These are phyloP conservation scores for Mungos mungo DNA, from an alignment of 2,113 vertebrate genomes.

Conservation along the genomic window DNA sequence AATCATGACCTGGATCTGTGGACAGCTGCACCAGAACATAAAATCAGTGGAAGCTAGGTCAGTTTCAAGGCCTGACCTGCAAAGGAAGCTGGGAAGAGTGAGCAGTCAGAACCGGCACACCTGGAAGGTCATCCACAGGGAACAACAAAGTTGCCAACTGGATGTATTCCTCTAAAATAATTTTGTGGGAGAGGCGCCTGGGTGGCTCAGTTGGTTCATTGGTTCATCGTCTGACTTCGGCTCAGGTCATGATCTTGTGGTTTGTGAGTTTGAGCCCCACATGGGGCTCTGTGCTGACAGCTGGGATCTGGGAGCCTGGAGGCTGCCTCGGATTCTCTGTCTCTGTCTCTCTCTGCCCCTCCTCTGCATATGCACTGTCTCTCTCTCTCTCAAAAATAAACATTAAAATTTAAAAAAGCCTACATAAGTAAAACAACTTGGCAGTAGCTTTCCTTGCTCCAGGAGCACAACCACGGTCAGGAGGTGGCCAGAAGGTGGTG, in stretches of 20 bases:
- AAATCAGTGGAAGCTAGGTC: neutral
- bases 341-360: too few species aligned
- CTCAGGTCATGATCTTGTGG: too few species aligned
- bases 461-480: neutral
- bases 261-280: too few species aligned
- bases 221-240: too few species aligned
- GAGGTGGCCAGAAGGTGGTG: neutral
- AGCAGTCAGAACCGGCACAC: neutral
- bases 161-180: neutral
- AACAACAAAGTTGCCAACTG: neutral
- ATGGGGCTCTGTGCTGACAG: too few species aligned
- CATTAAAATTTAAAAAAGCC: too few species aligned
- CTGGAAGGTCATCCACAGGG: neutral
- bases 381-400: too few species aligned
- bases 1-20: neutral
- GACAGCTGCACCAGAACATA: neutral
- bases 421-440: too few species aligned
- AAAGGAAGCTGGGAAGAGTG: neutral
- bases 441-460: neutral
- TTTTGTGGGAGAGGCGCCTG: neutral
- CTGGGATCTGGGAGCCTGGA: too few species aligned
- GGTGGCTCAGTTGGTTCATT: too few species aligned
- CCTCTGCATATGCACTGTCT: too few species aligned
- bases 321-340: too few species aligned
- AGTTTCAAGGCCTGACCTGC: neutral